phyloP scores from a whole-genome alignment of 2,113 vertebrate genomes.

The Mormyrus iriodes region DNA sequence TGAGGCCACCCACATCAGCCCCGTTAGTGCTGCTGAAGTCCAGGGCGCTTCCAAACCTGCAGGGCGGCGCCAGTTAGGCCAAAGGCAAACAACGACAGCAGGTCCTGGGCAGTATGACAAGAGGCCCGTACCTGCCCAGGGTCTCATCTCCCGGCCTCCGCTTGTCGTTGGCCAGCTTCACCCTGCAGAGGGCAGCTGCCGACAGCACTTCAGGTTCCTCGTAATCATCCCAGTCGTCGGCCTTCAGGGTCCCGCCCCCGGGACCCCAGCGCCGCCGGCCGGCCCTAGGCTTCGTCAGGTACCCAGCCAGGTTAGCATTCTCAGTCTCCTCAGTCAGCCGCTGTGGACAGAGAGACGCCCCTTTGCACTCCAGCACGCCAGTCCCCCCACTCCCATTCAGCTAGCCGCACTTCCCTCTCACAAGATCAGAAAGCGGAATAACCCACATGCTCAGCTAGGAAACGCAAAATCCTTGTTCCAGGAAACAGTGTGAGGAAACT shows the following conservation, averaged over 20 bases:
- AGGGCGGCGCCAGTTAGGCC: conserved; percentile 10
- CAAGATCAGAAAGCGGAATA: background rate
- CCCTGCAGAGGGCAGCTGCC: conserved; percentile 50
- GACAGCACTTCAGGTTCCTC: conserved; percentile 67
- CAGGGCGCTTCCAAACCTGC: conserved; percentile 77
- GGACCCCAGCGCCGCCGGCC: conserved; percentile 77
- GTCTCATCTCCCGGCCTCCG: conserved; percentile 63
- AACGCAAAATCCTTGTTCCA: background rate
- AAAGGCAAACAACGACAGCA: background rate
- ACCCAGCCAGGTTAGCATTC: conserved; percentile 55
- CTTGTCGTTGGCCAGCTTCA: conserved; percentile 64
- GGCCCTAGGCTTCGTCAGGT: conserved; percentile 68
- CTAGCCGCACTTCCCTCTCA: background rate
- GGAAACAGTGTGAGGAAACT: background rate
- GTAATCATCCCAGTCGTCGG: conserved; percentile 78
- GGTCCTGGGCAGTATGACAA: background rate
- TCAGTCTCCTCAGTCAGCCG: conserved; percentile 61
- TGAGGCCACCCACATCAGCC: conserved; percentile 60
- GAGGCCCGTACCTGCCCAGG: conserved; percentile 61
- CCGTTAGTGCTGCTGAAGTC: conserved; percentile 71
- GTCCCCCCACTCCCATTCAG: background rate
- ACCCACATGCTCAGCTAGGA: background rate
- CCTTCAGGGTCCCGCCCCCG: conserved; percentile 62
- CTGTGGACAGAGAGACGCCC: conserved; percentile 38
- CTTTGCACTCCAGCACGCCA: background rate